These are phyloP conservation scores for Coleophora flavipennella DNA, from an alignment of 2,888 invertebrate species.

Conservation along the genomic window DNA sequence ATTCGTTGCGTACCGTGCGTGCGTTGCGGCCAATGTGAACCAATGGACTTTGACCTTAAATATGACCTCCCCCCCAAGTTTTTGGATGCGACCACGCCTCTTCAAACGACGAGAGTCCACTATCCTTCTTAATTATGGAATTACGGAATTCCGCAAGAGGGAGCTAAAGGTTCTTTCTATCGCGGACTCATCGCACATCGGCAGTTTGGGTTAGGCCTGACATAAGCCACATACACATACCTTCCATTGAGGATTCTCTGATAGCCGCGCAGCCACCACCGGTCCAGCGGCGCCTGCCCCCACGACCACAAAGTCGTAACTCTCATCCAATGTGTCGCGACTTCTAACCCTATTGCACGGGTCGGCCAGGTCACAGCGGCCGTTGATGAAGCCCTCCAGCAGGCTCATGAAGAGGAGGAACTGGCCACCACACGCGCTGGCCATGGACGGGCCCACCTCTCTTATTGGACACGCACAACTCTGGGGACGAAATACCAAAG, in stretches of 20 bases:
- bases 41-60: too few relatives aligned
- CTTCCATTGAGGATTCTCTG: slow-evolving; percentile 77
- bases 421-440: slow-evolving; percentile 71
- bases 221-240: slow-evolving; percentile 20
- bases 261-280: slow-evolving; percentile 75
- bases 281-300: slow-evolving; percentile 79
- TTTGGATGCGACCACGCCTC: too few relatives aligned
- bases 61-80: too few relatives aligned
- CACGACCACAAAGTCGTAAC: slow-evolving; percentile 78
- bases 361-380: slow-evolving; percentile 71
- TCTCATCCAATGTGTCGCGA: slow-evolving; percentile 43
- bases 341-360: slow-evolving; percentile 73
- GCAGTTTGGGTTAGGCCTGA: too few relatives aligned
- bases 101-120: too few relatives aligned
- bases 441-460: slow-evolving; percentile 73
- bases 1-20: too few relatives aligned
- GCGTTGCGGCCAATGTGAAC: too few relatives aligned
- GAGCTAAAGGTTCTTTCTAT: too few relatives aligned
- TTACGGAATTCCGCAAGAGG: too few relatives aligned
- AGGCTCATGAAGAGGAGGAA: slow-evolving; percentile 77
- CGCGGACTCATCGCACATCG: too few relatives aligned
- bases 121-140: too few relatives aligned
- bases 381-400: slow-evolving; percentile 74
- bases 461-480: slow-evolving; percentile 68
- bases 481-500: slow-evolving; percentile 24